Conservation (phyloP, 2,113 vertebrate genomes). For the Pollimyrus isidori region DNA sequence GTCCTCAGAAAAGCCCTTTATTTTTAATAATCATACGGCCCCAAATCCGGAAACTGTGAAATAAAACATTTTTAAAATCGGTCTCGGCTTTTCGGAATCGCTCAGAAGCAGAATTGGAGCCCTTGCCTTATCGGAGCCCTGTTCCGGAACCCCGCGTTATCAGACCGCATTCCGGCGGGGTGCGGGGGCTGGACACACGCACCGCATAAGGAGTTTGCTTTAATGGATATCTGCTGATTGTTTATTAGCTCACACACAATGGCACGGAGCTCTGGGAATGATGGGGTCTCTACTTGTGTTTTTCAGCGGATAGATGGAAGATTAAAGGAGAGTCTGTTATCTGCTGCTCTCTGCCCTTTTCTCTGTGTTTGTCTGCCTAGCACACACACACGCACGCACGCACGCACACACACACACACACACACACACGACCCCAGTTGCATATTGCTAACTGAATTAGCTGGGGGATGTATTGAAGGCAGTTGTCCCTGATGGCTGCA, state of each 20-base stretch:
- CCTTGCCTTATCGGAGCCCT: neutral
- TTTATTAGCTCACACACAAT: neutral
- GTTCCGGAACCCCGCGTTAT: neutral
- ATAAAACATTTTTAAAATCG: neutral
- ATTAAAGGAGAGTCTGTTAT: constrained; percentile 4
- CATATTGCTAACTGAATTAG: neutral
- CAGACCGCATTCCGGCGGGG: neutral
- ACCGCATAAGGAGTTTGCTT: neutral
- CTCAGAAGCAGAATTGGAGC: neutral
- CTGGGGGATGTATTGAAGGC: neutral
- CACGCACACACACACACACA: constrained; percentile 18
- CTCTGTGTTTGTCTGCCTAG: neutral
- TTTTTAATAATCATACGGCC: constrained; percentile 5
- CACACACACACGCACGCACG: neutral
- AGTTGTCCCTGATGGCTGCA: neutral
- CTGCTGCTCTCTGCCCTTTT: neutral
- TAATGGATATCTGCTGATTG: neutral
- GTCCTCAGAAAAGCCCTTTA: neutral
- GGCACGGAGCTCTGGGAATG: neutral
- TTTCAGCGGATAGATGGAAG: neutral
- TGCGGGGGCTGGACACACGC: neutral
- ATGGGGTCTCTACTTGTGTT: neutral
- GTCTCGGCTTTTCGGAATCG: neutral
- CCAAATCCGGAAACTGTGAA: neutral
- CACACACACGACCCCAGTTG: constrained; percentile 25